These are phyloP conservation scores for Acrocephalus scirpaceus DNA, from an alignment of 2,797 vertebrate species.

Conservation along the genomic window DNA sequence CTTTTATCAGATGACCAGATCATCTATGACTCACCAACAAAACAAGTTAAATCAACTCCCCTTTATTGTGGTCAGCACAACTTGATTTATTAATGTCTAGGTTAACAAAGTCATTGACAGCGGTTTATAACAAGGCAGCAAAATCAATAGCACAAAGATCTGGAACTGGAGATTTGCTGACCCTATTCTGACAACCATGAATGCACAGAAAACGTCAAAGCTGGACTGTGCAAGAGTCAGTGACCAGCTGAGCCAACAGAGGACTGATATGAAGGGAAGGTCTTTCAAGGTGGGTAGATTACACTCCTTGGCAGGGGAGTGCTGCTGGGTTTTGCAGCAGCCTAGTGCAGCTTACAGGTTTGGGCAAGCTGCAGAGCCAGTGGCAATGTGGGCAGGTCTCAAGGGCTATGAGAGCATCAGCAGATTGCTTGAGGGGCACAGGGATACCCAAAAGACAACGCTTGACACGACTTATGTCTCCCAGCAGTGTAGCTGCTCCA, in stretches of 20 bases:
- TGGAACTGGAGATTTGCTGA: not conserved
- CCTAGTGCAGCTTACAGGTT: not conserved
- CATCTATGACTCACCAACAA: not conserved
- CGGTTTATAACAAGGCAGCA: not conserved
- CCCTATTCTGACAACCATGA: not conserved
- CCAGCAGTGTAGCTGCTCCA: not conserved
- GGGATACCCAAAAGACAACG: not conserved
- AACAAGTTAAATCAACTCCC: not conserved
- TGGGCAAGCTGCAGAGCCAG: not conserved
- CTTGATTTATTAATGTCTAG: not conserved
- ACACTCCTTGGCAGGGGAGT: not conserved
- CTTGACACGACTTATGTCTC: not conserved
- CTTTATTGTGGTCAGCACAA: not conserved
- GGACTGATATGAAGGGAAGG: not conserved
- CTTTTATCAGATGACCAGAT: not conserved
- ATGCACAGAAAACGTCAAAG: not conserved
- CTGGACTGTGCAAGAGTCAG: not conserved
- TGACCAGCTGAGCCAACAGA: conserved; percentile 35
- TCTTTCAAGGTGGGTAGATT: conserved; percentile 3
- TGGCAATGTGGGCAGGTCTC: not conserved
- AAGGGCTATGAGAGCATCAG: not conserved
- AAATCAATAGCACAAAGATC: not conserved
- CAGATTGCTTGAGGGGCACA: not conserved
- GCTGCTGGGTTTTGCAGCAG: not conserved
- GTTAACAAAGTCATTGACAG: not conserved